Evolutionary conservation across 2,797 vertebrate species (phyloP), one percentile per base, ranked within the genome.

Genomic region (Natrix natrix): DNA sequence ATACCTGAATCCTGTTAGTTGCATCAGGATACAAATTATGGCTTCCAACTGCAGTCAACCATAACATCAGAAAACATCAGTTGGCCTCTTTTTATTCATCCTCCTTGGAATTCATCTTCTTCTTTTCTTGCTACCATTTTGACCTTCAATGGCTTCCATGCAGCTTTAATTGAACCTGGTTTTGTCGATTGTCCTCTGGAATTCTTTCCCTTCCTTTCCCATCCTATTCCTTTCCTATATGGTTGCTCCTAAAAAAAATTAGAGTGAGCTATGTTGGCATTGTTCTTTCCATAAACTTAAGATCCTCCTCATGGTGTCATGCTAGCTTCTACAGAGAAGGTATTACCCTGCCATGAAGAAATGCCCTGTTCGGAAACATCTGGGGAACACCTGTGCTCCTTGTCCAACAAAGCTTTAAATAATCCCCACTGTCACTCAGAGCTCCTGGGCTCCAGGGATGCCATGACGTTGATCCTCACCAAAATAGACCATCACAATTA

Each of bases 331-430:
- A 4, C 63, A 93, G 92, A 97, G 63, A 63, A 93, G 93, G 93
- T 95, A 93, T 93, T 69, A 86, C 86, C 94, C 89, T 91, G 87
- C 69, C 48, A 89, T 87, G 87, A 78, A 94, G 89, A 59, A 91
- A 43, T 57, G 56, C 93, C 86, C 74, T 20, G 52, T 89, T 37
- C 1, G 2, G 37, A 66, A 96, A 93, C 97, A 98, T 98, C 98
- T 98, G 98, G 97, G 96, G 96, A 96, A 97, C 98, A 98, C 95
- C 98, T 98, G 98, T 98, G 97, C 93, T 97, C 96, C 93, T 94
- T 96, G 96, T 95, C 88, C 32, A 3, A 56, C 61, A 92, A 16
- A 37, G 86, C 69, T 92, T 91, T 90, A 3, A 94, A 92, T 87
- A 90, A 87, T 88, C 57, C 12, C n/a, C 87, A 89, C 91, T 55